phyloP scores from a whole-genome alignment of 2,888 invertebrate genomes.

The Cantharis flavilabris region DNA sequence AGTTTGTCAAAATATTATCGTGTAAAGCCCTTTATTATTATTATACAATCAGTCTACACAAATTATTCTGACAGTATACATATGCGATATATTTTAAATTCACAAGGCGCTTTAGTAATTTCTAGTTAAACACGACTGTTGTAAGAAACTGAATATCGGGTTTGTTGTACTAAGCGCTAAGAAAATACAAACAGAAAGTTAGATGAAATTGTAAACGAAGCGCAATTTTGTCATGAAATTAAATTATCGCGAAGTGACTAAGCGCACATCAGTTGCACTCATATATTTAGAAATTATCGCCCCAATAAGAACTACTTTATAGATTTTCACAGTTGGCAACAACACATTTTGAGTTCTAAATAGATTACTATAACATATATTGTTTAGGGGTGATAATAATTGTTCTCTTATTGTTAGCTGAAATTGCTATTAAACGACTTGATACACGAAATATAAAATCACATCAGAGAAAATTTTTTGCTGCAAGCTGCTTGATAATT shows the following conservation, averaged over 20 bases:
- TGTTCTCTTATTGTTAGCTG: conserved; percentile 13
- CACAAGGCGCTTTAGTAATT: not conserved
- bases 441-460: conserved; percentile 9
- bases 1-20: not conserved
- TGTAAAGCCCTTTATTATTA: not conserved
- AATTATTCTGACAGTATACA: not conserved
- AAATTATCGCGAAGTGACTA: conserved; percentile 20
- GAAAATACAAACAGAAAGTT: conserved; percentile 12
- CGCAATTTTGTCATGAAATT: conserved; percentile 12
- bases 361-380: conserved; percentile 31
- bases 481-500: not conserved
- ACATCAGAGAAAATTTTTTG: not conserved
- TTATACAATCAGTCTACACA: not conserved
- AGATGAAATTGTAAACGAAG: conserved; percentile 7
- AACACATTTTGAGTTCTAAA: conserved; percentile 26
- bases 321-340: conserved; percentile 28
- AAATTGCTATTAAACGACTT: conserved; percentile 14
- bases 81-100: not conserved
- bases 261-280: conserved; percentile 20
- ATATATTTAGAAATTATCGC: conserved; percentile 26
- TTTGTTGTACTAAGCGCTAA: conserved; percentile 1
- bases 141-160: not conserved
- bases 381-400: conserved; percentile 23
- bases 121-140: conserved; percentile 2
- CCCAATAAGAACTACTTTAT: conserved; percentile 21